These are phyloP conservation scores for Montipora efflorescens DNA, from an alignment of 64 coral and sea anemone genomes.

Conservation along the genomic window DNA sequence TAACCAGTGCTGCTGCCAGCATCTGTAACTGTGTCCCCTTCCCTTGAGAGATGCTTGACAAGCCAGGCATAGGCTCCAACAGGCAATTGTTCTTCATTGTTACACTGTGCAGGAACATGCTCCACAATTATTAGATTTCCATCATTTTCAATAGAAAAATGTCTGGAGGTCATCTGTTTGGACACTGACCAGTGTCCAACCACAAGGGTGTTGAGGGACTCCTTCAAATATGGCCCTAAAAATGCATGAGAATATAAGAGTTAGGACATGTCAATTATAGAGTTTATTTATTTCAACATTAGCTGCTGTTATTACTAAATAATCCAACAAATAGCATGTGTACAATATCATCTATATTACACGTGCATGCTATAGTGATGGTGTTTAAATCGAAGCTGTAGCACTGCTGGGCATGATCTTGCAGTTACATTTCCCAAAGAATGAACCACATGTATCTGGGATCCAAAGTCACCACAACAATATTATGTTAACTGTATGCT, in stretches of 20 bases:
- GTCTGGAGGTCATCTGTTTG: slow-evolving; percentile 1
- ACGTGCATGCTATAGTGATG: too few relatives aligned
- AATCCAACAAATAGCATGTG: not conserved
- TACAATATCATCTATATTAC: too few relatives aligned
- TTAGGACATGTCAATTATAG: not conserved
- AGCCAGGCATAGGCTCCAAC: slow-evolving; percentile 6
- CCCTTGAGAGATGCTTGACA: slow-evolving; percentile 6
- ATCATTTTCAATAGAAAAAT: not conserved
- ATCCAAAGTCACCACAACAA: too few relatives aligned
- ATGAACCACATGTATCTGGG: too few relatives aligned
- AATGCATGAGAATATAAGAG: not conserved
- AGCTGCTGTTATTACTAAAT: not conserved
- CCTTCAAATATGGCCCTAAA: slow-evolving; percentile 43
- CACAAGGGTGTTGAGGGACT: not conserved
- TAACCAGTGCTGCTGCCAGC: not conserved
- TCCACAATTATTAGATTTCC: not conserved
- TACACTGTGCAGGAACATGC: not conserved
- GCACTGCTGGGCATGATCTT: too few relatives aligned
- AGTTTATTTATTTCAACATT: not conserved
- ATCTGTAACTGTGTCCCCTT: slow-evolving; percentile 17
- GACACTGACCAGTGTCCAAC: slow-evolving; percentile 19
- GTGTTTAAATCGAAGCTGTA: too few relatives aligned
- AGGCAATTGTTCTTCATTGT: not conserved
- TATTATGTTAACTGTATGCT: too few relatives aligned
- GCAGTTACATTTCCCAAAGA: too few relatives aligned